Base-by-base conservation (phyloP, 2,888 invertebrate genomes). In the Cosmia pyralina region DNA sequence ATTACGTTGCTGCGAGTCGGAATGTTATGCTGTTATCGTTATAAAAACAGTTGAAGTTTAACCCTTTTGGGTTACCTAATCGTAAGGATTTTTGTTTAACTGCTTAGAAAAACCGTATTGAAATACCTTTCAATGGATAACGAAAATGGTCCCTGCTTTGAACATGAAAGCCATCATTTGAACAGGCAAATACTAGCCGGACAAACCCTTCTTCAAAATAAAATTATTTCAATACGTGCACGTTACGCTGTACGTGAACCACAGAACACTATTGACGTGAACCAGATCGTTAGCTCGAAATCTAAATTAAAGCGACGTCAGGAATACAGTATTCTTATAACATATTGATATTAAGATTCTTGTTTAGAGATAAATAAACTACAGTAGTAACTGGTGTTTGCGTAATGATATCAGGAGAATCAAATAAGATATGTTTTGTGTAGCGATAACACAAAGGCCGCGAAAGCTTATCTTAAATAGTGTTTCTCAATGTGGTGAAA, bases 381-480 rank as follows among this genome's bases (percentile, higher is more conserved):
- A 62, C 60, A 71, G 68, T 65, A 71, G 67, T 70, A 75, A 69
- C 58, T 59, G 46, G 28, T 79, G 55, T 81, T 78, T 83, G 59
- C 65, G 13, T 60, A 75, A 46, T 58, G 69, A 64, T 85, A 86
- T 85, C 79, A 77, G 68, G 64, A 34, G 22, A 75, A 73, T 82
- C 82, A 83, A 84, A 85, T 77, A 84, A 83, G 77, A 85, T 83
- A 84, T 59, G 64, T 67, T 70, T 64, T 69, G 66, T 73, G 75
- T 71, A 69, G 65, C 73, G 82, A 82, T 85, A 86, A 77, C 75
- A 55, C 17, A 46, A 59, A 64, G 76, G 77, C 75, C 78, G 69
- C 81, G 75, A 78, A 78, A 75, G 10, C 69, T 65, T 73, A 79
- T 82, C 77, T 76, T 11, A 59, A 38, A 55, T 28, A 66, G 50